A percentile compares a stretch with the other conserved stretches of the same genome.
phyloP scores from a whole-genome alignment of 1,140 invertebrate genomes.

The Cydia splendana region DNA sequence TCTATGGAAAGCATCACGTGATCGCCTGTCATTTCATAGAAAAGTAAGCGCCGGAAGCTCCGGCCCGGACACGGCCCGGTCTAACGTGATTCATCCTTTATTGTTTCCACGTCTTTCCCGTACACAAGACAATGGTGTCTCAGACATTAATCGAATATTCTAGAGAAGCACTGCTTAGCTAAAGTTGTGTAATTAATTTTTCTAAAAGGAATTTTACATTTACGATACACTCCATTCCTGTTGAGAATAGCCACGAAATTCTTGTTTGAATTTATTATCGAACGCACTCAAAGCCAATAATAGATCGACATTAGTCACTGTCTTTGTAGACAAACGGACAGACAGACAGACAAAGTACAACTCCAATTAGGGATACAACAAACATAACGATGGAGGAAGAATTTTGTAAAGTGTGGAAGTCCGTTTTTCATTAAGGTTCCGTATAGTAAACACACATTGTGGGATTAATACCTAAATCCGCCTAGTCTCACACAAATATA shows the following conservation, averaged over 20 bases:
- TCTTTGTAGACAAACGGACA: conserved; percentile 22
- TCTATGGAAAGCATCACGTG: too few species aligned
- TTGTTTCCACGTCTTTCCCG: too few species aligned
- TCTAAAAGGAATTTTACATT: neutral
- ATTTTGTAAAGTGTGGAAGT: neutral
- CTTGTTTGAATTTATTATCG: neutral
- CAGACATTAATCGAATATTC: too few species aligned
- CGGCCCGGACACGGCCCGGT: too few species aligned
- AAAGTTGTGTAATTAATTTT: neutral
- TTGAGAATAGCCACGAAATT: neutral
- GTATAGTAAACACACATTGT: neutral
- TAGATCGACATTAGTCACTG: conserved; percentile 21
- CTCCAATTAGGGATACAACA: conserved; percentile 12
- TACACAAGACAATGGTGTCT: too few species aligned
- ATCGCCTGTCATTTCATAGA: too few species aligned
- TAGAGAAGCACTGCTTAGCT: too few species aligned
- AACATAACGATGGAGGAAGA: conserved; percentile 19
- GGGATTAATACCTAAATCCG: too few species aligned
- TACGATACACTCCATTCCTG: neutral
- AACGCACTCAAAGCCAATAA: conserved; percentile 10
- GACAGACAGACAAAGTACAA: conserved; percentile 24
- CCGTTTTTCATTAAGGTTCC: neutral
- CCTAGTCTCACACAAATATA: too few species aligned
- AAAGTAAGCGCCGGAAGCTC: too few species aligned
- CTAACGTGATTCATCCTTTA: too few species aligned